Evolutionary conservation across 2,113 vertebrate genomes (phyloP), one percentile per base, ranked within the genome.

Genomic region (Limanda limanda): DNA sequence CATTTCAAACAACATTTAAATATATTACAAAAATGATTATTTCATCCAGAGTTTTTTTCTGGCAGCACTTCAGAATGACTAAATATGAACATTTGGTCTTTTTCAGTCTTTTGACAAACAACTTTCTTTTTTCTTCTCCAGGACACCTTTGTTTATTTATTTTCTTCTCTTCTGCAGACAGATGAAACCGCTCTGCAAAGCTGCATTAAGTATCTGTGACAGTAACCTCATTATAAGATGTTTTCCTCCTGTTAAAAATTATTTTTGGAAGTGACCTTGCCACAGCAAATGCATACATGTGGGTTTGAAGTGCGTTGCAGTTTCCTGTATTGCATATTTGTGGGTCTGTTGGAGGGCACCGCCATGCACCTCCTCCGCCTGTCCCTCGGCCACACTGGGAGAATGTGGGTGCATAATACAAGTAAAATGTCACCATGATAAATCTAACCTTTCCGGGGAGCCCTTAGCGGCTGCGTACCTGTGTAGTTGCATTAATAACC

Each of bases 401-500:
- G 79, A 87, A 78, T 78, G 68, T 83, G 75, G 88, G 85, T 89
- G 86, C 86, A 87, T 89, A 89, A 91, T 83, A 84, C 80, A 74
- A 78, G 87, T 78, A 85, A 92, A 93, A 94, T 94, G 93, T 94
- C 93, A 94, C 80, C 82, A 83, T 94, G 92, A 95, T 94, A 91
- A 92, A 95, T 94, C 79, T 92, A 90, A 94, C 92, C 93, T 94
- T 95, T 92, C 86, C 71, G 17, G 45, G 78, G 79, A 87, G 76
- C 86, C 88, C 89, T 91, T 68, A 84, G 90, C 83, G 87, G 81
- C 81, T 85, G 77, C 81, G 40, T 90, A 91, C 87, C 92, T 92
- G 91, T 93, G 93, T 92, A 89, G 86, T 86, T 84, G 88, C 91
- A 94, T 93, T 95, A 94, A 94, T 93, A 94, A 94, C 88, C 81